Evolutionary conservation across 2,888 invertebrate genomes (phyloP), one percentile per base, ranked within the genome.

Genomic region (Ethmia dodecea): DNA sequence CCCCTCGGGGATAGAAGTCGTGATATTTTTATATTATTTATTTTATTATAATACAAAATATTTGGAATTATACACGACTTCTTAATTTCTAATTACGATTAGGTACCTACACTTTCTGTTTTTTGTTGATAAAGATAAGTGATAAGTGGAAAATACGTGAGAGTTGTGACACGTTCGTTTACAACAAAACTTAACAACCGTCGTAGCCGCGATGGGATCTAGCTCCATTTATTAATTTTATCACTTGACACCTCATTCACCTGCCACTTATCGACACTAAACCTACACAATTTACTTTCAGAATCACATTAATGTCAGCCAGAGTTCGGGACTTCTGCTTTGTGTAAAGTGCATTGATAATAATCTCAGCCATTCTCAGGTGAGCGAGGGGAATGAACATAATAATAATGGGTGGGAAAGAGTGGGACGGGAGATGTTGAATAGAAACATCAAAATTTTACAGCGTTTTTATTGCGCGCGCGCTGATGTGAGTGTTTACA

Each of bases 401-500:
- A 56, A 13, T 13, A 5, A 26, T n/a, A 35, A 3, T 5, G 0
- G 0, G 9, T 3, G 14, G 1, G 69, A 38, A 49, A 1, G 61
- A 74, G 38, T 5, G 52, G 45, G 67, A 73, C 18, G 43, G 54
- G 24, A n/a, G 52, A 55, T 56, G 52, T 65, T 77, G 80, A 79
- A 84, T 83, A 81, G 83, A 83, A 80, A 86, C 84, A 84, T 86
- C 79, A 86, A 84, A 86, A 81, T 81, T 84, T 86, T 83, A 86
- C 83, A 83, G 73, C 83, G 53, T 81, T 83, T 86, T 86, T 84
- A 86, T 80, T 80, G 75, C 81, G 73, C 66, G 45, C 61, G 66
- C 71, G 71, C 64, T 60, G 77, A 66, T 70, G 52, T 52, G 50
- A 52, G 60, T 83, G 83, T 86, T 83, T 83, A 83, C 73, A 68